Base-by-base conservation (phyloP, 2,113 vertebrate species). In the Carassius auratus region DNA sequence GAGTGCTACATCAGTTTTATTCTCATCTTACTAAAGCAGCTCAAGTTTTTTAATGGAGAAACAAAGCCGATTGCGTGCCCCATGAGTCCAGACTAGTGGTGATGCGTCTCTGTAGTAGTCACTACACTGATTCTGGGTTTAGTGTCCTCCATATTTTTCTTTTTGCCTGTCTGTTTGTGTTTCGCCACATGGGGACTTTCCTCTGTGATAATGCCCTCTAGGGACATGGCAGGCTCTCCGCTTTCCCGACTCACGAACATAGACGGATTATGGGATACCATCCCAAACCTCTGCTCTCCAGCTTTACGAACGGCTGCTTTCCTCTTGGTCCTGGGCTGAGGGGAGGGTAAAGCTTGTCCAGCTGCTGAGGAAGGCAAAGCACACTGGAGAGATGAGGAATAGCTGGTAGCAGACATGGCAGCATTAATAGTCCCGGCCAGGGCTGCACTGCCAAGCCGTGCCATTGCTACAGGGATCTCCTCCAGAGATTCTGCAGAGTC, bases 401-500 rank as follows among this genome's bases (percentile, higher is more conserved):
- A 68, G 73, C 50, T 59, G 76, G 76, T 45, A 5, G 87, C 85
- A 59, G 82, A 84, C 30, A 77, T 73, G 23, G 90, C 23, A 66
- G 86, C 36, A 0, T 2, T 48, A 62, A n/a, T 62, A 68, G 0
- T 61, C 59, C 86, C 87, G 0, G 85, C 88, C 83, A 91, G 85
- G 59, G 94, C 90, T 0, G 91, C 91, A 12, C 95, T 98, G 88
- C 96, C 97, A 57, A 97, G 94, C 71, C 82, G 91, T 45, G 94
- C 96, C 92, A 97, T 91, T 10, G 93, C 94, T 92, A 98, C 95
- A 0, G 97, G 97, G 75, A 97, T 97, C 92, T 98, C 97, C 84
- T 98, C 96, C 95, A 97, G 90, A 76, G 97, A 97, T 87, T 98
- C 96, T 0, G 96, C 94, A 0, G 96, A 97, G 88, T 97, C 95